Evolutionary conservation across 2,888 invertebrate species (phyloP).

Genomic region (Drepana falcataria): DNA sequence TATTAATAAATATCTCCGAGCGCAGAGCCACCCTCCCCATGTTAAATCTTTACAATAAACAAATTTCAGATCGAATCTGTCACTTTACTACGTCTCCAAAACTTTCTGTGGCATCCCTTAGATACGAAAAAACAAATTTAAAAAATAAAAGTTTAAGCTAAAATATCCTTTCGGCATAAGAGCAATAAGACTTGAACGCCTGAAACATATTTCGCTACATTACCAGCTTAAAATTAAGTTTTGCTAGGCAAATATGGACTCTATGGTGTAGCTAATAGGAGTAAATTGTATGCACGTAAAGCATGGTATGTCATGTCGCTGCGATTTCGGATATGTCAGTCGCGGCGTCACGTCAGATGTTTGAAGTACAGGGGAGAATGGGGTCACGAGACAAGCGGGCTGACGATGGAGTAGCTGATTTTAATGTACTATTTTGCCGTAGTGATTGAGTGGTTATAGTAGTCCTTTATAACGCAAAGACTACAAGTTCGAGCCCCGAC

Average conservation of each 20-base stretch:
- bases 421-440: background rate
- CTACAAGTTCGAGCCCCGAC: too few species aligned
- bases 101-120: slow-evolving; percentile 32
- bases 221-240: slow-evolving; percentile 8
- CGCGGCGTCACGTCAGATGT: slow-evolving; percentile 58
- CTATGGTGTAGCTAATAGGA: background rate
- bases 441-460: too few species aligned
- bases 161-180: slow-evolving; percentile 21
- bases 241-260: background rate
- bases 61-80: slow-evolving; percentile 62
- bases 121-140: slow-evolving; percentile 8
- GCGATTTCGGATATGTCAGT: slow-evolving; percentile 73
- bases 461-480: too few species aligned
- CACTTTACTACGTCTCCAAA: slow-evolving; percentile 46
- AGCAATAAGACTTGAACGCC: slow-evolving; percentile 15
- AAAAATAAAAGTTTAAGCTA: slow-evolving; percentile 13
- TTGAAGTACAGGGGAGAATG: slow-evolving; percentile 32
- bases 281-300: slow-evolving; percentile 12
- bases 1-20: slow-evolving; percentile 11
- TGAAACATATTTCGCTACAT: slow-evolving; percentile 10
- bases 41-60: slow-evolving; percentile 42
- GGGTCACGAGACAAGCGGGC: slow-evolving; percentile 32
- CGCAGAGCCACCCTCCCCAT: slow-evolving; percentile 24
- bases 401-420: background rate
- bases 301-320: slow-evolving; percentile 45